Conservation (phyloP, 1,140 invertebrate genomes). For the Cotesia glomerata region DNA sequence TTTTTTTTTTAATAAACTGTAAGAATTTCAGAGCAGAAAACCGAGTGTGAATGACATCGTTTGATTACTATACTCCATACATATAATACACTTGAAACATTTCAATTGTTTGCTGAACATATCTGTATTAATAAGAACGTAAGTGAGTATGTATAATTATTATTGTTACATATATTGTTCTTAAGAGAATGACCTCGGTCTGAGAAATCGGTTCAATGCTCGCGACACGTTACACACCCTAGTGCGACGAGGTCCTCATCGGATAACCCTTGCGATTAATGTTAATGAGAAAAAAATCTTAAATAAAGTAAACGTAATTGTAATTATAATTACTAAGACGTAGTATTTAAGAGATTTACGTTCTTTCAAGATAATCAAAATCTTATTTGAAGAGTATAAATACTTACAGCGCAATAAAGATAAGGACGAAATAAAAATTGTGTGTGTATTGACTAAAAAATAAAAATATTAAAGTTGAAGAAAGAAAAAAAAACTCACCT, state of each 20-base stretch:
- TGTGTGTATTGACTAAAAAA: neutral
- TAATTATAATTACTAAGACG: neutral
- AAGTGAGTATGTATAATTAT: neutral
- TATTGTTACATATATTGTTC: neutral
- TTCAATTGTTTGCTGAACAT: slow-evolving; percentile 21
- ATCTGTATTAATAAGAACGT: neutral
- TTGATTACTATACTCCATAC: slow-evolving; percentile 17
- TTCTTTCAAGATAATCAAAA: neutral
- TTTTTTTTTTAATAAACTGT: too few species aligned
- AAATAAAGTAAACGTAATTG: slow-evolving; percentile 1
- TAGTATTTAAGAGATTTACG: neutral
- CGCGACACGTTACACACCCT: neutral
- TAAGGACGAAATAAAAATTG: neutral
- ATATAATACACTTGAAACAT: slow-evolving; percentile 28
- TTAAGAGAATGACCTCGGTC: slow-evolving; percentile 20
- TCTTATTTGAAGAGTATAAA: neutral
- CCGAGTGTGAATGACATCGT: slow-evolving; percentile 24
- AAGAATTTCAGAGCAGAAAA: neutral
- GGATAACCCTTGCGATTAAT: neutral
- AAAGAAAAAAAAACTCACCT: slow-evolving; percentile 55
- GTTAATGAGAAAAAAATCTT: neutral
- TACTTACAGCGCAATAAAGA: neutral
- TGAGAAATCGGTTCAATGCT: slow-evolving; percentile 24
- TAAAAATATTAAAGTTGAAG: neutral
- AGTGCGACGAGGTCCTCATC: neutral